phyloP scores from a whole-genome alignment of 2,888 invertebrate genomes.

The Steinernema hermaphroditum region DNA sequence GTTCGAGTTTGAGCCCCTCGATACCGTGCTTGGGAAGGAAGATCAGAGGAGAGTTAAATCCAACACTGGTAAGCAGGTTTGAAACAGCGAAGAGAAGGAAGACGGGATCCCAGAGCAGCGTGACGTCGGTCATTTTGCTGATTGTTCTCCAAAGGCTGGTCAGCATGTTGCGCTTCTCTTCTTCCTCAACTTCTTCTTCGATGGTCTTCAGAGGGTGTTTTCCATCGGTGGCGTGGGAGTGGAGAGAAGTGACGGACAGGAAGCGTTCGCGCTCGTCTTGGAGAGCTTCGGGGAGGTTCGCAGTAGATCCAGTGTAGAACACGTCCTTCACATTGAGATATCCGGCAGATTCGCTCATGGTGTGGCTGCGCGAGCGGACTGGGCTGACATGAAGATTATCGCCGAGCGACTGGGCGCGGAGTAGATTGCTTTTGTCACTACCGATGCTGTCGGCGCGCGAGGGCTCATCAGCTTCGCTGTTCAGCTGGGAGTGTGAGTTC shows the following conservation, averaged over 20 bases:
- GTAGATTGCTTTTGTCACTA: conserved; percentile 11
- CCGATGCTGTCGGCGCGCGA: conserved; percentile 8
- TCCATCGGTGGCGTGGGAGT: conserved; percentile 38
- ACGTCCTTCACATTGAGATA: conserved; percentile 75
- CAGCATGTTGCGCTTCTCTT: conserved; percentile 26
- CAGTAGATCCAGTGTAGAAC: conserved; percentile 84
- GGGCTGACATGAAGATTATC: background rate
- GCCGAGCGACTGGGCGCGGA: conserved; percentile 1
- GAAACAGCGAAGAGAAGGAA: conserved; percentile 88
- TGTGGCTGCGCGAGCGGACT: conserved; percentile 29
- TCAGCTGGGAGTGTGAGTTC: conserved; percentile 29
- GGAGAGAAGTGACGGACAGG: conserved; percentile 52
- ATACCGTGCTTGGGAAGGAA: conserved; percentile 56
- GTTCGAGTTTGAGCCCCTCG: conserved; percentile 38
- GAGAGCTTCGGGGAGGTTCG: conserved; percentile 80
- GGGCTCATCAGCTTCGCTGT: conserved; percentile 21
- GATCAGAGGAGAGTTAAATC: conserved; percentile 89
- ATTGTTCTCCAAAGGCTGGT: conserved; percentile 51
- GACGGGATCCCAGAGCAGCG: conserved; percentile 80
- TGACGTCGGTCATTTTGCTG: conserved; percentile 79
- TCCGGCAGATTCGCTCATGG: conserved; percentile 53
- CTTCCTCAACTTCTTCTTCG: conserved; percentile 29
- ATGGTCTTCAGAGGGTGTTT: conserved; percentile 32
- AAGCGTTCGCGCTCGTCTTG: conserved; percentile 66
- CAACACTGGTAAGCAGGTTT: conserved; percentile 91